phyloP scores from a whole-genome alignment of 2,797 vertebrate genomes.

The Micropoecilia bifurca region DNA sequence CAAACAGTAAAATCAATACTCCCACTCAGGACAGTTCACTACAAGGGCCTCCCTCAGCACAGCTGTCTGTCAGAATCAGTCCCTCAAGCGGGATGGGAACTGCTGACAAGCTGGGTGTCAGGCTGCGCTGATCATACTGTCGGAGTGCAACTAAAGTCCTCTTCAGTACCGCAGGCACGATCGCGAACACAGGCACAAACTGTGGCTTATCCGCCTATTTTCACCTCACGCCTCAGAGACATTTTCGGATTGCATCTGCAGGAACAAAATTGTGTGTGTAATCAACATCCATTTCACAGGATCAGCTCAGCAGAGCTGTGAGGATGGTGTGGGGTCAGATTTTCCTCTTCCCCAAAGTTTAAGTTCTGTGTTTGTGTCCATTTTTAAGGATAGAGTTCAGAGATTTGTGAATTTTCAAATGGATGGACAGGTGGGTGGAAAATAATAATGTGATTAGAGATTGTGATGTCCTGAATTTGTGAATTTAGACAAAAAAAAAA shows the following conservation, averaged over 20 bases:
- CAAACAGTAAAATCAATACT: slow-evolving; percentile 81
- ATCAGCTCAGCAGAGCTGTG: neutral
- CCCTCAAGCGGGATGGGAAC: slow-evolving; percentile 69
- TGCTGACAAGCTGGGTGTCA: slow-evolving; percentile 80
- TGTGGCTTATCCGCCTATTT: slow-evolving; percentile 17
- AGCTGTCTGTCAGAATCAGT: slow-evolving; percentile 76
- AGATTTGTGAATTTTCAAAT: neutral
- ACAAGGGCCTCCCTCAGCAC: slow-evolving; percentile 70
- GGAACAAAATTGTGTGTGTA: slow-evolving; percentile 2
- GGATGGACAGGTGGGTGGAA: neutral
- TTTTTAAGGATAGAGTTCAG: neutral
- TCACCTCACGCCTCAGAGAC: slow-evolving; percentile 9
- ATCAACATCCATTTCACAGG: neutral
- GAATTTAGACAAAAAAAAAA: neutral
- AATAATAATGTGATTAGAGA: neutral
- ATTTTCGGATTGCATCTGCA: slow-evolving; percentile 6
- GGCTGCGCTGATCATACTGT: slow-evolving; percentile 67
- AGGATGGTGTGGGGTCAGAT: neutral
- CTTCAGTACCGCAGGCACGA: slow-evolving; percentile 71
- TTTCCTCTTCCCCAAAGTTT: neutral
- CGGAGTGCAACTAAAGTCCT: slow-evolving; percentile 56
- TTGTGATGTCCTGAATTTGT: neutral
- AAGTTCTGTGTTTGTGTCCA: neutral
- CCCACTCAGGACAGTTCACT: slow-evolving; percentile 77
- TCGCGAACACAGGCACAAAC: slow-evolving; percentile 32